A percentile compares a stretch with the other conserved stretches of the same genome.
Evolutionary conservation across 2,797 vertebrate species (phyloP).

Genomic region (Myotis myotis): DNA sequence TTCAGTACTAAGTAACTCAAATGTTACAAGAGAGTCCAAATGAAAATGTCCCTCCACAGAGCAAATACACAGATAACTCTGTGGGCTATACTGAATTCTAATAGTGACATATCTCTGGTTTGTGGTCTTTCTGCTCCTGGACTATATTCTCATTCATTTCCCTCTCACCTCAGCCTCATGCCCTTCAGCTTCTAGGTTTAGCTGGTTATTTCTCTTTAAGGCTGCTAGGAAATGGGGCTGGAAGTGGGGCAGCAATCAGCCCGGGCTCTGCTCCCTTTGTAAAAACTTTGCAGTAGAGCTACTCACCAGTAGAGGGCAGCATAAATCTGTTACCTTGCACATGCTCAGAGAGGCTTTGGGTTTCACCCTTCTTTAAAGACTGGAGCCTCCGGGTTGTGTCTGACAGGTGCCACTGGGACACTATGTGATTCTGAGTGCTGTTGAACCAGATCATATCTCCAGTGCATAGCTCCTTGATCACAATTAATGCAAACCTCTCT

Average conservation of each 20-base stretch:
- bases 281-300: constrained; percentile 37
- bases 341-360: constrained; percentile 71
- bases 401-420: background rate
- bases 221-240: background rate
- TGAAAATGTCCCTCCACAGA: constrained; percentile 60
- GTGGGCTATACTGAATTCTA: background rate
- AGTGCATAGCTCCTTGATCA: constrained; percentile 1
- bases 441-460: background rate
- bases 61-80: constrained; percentile 19
- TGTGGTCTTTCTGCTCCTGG: background rate
- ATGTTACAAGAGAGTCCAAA: constrained; percentile 68
- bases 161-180: background rate
- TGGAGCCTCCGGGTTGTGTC: background rate
- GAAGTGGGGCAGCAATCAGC: background rate
- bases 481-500: background rate
- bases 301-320: constrained; percentile 75
- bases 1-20: constrained; percentile 77
- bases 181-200: background rate
- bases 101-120: background rate
- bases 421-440: background rate
- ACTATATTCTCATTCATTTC: background rate
- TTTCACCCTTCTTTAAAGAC: background rate
- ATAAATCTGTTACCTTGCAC: constrained; percentile 77
- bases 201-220: constrained; percentile 21
- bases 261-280: background rate